A percentile compares a stretch with the other conserved stretches of the same genome.
Conservation (phyloP, 2,113 vertebrate species). For the Pseudolaguvia tuberculata region DNA sequence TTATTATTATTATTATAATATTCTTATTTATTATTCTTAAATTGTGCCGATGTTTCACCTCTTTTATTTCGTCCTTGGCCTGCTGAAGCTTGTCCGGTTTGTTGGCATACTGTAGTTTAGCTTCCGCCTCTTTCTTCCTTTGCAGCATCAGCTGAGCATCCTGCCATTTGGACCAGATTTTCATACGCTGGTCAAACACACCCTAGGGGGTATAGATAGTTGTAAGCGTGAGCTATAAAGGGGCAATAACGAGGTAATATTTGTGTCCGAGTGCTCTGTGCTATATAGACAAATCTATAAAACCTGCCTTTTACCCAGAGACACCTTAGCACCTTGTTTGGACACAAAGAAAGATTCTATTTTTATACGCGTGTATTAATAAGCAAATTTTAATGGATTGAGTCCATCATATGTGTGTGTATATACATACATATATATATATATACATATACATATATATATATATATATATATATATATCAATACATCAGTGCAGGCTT, state of each 20-base stretch:
- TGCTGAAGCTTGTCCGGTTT: conserved; percentile 96
- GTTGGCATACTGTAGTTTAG: conserved; percentile 91
- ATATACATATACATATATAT: no score
- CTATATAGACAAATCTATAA: no score
- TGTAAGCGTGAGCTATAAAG: not conserved
- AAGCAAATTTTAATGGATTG: no score
- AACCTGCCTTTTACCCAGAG: no score
- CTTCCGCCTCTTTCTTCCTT: conserved; percentile 92
- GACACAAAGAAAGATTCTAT: no score
- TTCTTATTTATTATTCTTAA: not conserved
- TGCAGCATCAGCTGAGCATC: conserved; percentile 90
- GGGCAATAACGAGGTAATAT: not conserved
- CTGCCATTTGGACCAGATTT: conserved; percentile 98
- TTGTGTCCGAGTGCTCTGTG: not conserved
- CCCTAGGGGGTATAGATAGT: conserved; percentile 62
- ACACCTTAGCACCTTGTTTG: no score
- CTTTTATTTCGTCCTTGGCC: conserved; percentile 95
- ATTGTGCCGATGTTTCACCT: conserved; percentile 70
- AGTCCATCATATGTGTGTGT: no score
- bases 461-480: no score
- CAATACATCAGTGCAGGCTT: not conserved
- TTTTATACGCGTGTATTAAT: no score
- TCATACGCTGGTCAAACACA: conserved; percentile 93
- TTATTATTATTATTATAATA: no score
- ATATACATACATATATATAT: no score